These are phyloP conservation scores for Lucilia sericata DNA, from an alignment of 1,140 invertebrate species.

Conservation along the genomic window DNA sequence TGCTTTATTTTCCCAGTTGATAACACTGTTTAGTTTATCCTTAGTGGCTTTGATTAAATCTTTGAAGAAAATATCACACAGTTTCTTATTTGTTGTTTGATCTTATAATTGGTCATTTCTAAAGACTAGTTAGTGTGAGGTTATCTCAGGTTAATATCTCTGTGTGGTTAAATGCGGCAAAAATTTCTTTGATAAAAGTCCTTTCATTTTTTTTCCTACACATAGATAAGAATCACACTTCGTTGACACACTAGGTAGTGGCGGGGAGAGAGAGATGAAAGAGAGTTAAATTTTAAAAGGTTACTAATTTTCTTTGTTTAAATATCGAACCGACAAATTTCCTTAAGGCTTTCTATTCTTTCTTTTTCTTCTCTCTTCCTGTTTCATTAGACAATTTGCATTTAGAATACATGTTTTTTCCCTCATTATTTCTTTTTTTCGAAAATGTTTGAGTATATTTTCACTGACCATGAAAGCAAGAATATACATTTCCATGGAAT, in stretches of 20 bases:
- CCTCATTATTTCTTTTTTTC: no score
- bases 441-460: background rate
- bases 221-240: background rate
- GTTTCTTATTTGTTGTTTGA: background rate
- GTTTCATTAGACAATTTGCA: background rate
- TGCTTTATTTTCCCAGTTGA: background rate
- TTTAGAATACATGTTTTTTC: background rate
- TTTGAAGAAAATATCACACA: background rate
- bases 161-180: background rate
- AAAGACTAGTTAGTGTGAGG: background rate
- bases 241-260: background rate
- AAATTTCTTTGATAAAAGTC: background rate
- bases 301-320: background rate
- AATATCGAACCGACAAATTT: background rate
- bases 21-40: background rate
- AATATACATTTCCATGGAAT: background rate
- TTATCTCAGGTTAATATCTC: background rate
- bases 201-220: background rate
- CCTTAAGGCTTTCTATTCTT: background rate
- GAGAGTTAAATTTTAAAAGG: background rate
- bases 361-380: background rate
- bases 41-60: constrained; percentile 10
- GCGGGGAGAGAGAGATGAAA: background rate
- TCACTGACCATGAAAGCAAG: background rate
- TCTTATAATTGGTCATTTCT: background rate